Base-by-base conservation (phyloP, 1,140 invertebrate species). In the Drosophila navojoa region DNA sequence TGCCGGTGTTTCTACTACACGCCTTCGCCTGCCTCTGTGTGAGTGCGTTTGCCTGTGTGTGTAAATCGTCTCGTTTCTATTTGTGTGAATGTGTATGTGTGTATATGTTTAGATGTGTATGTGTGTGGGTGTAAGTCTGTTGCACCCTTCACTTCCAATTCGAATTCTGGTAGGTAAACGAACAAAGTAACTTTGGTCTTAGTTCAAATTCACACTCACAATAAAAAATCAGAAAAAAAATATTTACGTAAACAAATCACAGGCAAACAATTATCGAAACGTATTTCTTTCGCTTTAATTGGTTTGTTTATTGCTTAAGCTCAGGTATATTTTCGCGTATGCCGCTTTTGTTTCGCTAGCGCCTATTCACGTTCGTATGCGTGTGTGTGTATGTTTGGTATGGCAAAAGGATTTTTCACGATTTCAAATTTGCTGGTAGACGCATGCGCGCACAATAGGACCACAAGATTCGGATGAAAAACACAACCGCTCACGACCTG, bases 131-230 rank as follows among this genome's bases (percentile, higher is more conserved):
- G 69, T 79, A 59, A 50, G 66, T 79, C 67, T 79, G 77, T 80
- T 72, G 81, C 81, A 86, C 81, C 81, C 81, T 86, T 86, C 81
- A 86, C 81, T 86, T 69, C 81, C 77, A 84, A 84, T 85, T 76
- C 55, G 60, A 82, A 84, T 71, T 75, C 67, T 62, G 63, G 72
- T 60, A 50, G 54, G 45, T 27, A 50, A 32, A 64, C 29, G 50
- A 57, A 69, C 50, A 73, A 61, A 59, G 69, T 71, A 40, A 60
- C 49, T 67, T 57, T 53, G 35, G 64, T 32, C 32, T 58, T 35
- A 69, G 64, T 72, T 62, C 68, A 73, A 75, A 62, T 77, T 71
- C 81, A 86, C 81, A 86, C 81, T 79, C 80, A 86, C 70, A 79
- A 62, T 76, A 87, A 68, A 89, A 87, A 89, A 86, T 76, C 71